Conservation (phyloP, 2,797 vertebrate genomes). For the Melanotaenia pygmaea region DNA sequence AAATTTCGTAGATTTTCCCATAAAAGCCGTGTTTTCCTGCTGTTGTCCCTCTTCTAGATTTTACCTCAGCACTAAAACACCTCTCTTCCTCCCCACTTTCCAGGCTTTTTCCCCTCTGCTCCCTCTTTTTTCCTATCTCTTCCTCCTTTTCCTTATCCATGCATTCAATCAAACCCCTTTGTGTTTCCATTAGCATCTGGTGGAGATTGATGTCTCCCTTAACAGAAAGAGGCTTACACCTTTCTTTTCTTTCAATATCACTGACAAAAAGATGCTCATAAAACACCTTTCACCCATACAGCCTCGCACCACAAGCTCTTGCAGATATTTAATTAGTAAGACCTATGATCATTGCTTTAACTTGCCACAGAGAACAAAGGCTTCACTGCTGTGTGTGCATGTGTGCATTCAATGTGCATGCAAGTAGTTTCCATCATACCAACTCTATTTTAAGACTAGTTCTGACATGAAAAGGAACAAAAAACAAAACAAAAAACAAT, state of each 20-base stretch:
- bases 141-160: conserved; percentile 24
- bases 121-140: conserved; percentile 16
- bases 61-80: not conserved
- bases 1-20: not conserved
- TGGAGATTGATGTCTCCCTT: conserved; percentile 50
- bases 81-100: not conserved
- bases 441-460: conserved; percentile 51
- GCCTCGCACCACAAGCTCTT: conserved; percentile 8
- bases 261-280: conserved; percentile 57
- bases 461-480: conserved; percentile 44
- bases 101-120: not conserved
- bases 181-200: conserved; percentile 39
- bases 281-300: conserved; percentile 34
- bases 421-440: conserved; percentile 45
- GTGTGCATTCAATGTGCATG: conserved; percentile 37
- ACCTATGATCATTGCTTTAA: conserved; percentile 52
- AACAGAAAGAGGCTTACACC: conserved; percentile 35
- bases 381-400: conserved; percentile 25
- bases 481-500: conserved; percentile 1
- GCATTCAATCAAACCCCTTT: conserved; percentile 49
- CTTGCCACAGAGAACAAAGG: conserved; percentile 18
- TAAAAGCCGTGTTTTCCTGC: not conserved
- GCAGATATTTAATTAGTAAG: conserved; percentile 58
- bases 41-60: not conserved
- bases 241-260: conserved; percentile 48